Percentiles rank a stretch among this genome's conserved stretches.
These are phyloP conservation scores for Chrysotoxum bicinctum DNA, from an alignment of 2,888 invertebrate genomes.

Conservation along the genomic window DNA sequence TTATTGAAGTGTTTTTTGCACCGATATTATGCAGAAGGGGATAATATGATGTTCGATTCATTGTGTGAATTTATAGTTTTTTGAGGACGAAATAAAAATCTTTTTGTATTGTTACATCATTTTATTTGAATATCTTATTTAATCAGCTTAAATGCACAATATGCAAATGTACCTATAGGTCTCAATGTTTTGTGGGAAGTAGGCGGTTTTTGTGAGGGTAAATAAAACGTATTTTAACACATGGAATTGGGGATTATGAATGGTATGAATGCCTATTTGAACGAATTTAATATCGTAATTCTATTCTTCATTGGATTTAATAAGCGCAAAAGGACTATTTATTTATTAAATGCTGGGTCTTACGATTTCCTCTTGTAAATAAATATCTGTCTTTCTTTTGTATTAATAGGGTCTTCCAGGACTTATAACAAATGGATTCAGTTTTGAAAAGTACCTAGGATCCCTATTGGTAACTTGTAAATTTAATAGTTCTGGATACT, in stretches of 20 bases:
- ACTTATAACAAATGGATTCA: not conserved
- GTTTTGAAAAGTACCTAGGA: not conserved
- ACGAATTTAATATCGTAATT: not conserved
- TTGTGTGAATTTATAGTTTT: conserved; percentile 35
- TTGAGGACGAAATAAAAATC: conserved; percentile 28
- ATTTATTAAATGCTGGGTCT: not conserved
- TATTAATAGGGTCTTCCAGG: not conserved
- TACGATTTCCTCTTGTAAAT: not conserved
- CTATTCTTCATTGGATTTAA: not conserved
- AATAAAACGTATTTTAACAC: conserved; percentile 32
- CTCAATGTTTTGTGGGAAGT: not conserved
- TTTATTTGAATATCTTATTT: conserved; percentile 35
- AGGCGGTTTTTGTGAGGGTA: not conserved
- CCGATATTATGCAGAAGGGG: conserved; percentile 25
- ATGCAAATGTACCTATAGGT: not conserved
- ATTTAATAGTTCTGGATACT: too few species aligned
- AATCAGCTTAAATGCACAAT: conserved; percentile 38
- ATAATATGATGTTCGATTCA: conserved; percentile 32
- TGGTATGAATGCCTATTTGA: not conserved
- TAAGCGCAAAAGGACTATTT: not conserved
- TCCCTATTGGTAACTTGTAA: not conserved
- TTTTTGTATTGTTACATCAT: conserved; percentile 27
- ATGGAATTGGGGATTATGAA: conserved; percentile 36
- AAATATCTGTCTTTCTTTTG: not conserved
- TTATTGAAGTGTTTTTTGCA: conserved; percentile 67